Conservation (phyloP, 2,888 invertebrate genomes). For the Fragum sueziense region DNA sequence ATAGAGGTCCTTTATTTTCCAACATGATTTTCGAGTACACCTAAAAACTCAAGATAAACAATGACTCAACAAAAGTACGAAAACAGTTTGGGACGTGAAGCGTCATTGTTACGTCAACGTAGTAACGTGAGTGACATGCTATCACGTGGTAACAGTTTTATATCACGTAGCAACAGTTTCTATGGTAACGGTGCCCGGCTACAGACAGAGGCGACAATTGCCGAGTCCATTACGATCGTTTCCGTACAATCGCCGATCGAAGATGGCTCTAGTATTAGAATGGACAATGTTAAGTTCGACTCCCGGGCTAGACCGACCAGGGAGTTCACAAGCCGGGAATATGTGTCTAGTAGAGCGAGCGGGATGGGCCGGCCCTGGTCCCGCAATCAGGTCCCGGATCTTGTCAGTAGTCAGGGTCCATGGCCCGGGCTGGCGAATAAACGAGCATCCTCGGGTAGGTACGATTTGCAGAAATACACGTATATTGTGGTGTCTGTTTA, state of each 20-base stretch:
- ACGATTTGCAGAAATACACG: no score
- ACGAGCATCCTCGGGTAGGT: constrained; percentile 4
- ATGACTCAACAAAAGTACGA: constrained; percentile 13
- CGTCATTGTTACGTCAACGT: not conserved
- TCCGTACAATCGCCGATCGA: constrained; percentile 50
- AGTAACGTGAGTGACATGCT: constrained; percentile 6
- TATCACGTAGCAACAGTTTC: constrained; percentile 40
- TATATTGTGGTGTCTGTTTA: no score
- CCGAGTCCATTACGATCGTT: constrained; percentile 49
- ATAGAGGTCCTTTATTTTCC: no score
- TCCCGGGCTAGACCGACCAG: constrained; percentile 38
- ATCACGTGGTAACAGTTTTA: constrained; percentile 55
- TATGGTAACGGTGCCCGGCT: constrained; percentile 22
- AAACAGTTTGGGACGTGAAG: not conserved
- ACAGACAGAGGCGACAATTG: constrained; percentile 50
- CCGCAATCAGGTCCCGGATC: not conserved
- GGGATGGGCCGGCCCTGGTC: constrained; percentile 17
- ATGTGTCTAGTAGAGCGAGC: constrained; percentile 14
- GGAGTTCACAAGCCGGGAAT: constrained; percentile 15
- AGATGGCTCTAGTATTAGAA: constrained; percentile 29
- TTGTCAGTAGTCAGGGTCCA: not conserved
- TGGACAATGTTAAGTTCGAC: constrained; percentile 43
- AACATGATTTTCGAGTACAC: no score
- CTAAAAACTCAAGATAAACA: not conserved
- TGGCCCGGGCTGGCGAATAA: not conserved